Evolutionary conservation across 1,140 invertebrate genomes (phyloP).

Genomic region (Elymnias hypermnestra): DNA sequence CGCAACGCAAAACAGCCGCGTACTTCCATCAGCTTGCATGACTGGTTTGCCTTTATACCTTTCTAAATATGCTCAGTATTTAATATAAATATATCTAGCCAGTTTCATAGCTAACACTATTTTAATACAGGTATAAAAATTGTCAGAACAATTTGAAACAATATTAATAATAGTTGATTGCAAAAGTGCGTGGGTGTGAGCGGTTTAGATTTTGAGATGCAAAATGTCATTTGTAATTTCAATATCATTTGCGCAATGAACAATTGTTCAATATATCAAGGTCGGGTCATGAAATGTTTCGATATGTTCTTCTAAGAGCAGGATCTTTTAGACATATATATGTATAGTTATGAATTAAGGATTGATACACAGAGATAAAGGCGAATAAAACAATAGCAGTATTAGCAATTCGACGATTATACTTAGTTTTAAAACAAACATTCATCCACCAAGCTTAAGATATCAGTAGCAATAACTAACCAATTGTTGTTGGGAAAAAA

Average conservation of each 20-base stretch:
- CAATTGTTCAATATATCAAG: slow-evolving; percentile 27
- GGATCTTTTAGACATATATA: too few species aligned
- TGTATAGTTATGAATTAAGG: too few species aligned
- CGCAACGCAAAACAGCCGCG: slow-evolving; percentile 15
- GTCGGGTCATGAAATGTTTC: slow-evolving; percentile 11
- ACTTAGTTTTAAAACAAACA: too few species aligned
- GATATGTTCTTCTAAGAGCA: not conserved
- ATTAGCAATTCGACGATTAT: too few species aligned
- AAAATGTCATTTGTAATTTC: slow-evolving; percentile 26
- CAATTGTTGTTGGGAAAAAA: too few species aligned
- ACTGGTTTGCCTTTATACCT: slow-evolving; percentile 27
- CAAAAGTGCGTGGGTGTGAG: slow-evolving; percentile 19
- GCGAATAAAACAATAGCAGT: too few species aligned
- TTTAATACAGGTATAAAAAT: slow-evolving; percentile 4
- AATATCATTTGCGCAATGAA: slow-evolving; percentile 24
- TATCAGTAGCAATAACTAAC: too few species aligned
- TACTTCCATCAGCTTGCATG: slow-evolving; percentile 17
- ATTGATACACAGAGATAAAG: too few species aligned
- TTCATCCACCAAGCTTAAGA: too few species aligned
- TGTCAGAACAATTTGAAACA: not conserved
- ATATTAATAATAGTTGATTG: slow-evolving; percentile 8
- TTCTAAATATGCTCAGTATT: slow-evolving; percentile 19
- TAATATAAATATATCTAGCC: slow-evolving; percentile 13
- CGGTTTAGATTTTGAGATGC: slow-evolving; percentile 12
- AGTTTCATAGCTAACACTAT: not conserved